Percentiles rank a stretch among this genome's conserved stretches.
Evolutionary conservation across 2,113 vertebrate species (phyloP).

Genomic region (Eulemur macaco): DNA sequence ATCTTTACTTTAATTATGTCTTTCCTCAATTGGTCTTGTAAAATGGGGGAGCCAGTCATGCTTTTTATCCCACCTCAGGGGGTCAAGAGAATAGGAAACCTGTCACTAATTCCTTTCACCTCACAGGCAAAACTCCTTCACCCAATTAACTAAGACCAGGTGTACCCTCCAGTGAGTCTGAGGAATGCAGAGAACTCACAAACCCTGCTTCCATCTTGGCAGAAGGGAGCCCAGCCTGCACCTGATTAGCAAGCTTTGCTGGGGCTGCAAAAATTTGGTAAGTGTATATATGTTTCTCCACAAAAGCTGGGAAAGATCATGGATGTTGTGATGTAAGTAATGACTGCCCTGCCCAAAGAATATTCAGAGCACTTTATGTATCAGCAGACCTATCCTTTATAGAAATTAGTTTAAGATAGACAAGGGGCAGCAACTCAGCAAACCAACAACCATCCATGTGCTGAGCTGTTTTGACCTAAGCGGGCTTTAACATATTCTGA

Average conservation of each 20-base stretch:
- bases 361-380: background rate
- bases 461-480: background rate
- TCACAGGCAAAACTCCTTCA: constrained; percentile 82
- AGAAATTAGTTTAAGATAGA: background rate
- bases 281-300: background rate
- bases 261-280: constrained; percentile 59
- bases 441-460: background rate
- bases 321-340: constrained; percentile 50
- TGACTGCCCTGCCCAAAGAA: background rate
- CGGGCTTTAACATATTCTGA: background rate
- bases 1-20: constrained; percentile 50
- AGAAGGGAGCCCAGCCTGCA: constrained; percentile 69
- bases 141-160: constrained; percentile 86
- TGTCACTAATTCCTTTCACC: constrained; percentile 84
- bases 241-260: constrained; percentile 76
- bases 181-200: constrained; percentile 76
- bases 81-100: constrained; percentile 77
- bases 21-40: constrained; percentile 75
- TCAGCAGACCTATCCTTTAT: constrained; percentile 35
- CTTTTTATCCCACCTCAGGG: constrained; percentile 75
- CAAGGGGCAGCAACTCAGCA: background rate
- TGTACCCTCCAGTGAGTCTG: constrained; percentile 82
- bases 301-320: constrained; percentile 52
- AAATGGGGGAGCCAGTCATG: constrained; percentile 78
- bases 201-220: constrained; percentile 73